These are phyloP conservation scores for Lasioglossum calceatum DNA, from an alignment of 2,888 invertebrate species.

Conservation along the genomic window DNA sequence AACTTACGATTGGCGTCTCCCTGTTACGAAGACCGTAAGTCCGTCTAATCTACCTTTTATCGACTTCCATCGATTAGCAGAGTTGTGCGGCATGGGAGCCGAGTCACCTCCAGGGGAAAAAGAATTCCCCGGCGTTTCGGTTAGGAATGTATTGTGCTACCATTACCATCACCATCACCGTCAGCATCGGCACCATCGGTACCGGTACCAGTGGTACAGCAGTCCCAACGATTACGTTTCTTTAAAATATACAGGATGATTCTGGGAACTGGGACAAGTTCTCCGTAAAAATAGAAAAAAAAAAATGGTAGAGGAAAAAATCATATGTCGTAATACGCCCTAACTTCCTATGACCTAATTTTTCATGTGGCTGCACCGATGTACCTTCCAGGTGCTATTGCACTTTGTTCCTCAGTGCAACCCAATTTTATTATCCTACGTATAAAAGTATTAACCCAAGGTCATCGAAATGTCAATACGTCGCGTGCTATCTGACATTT, in stretches of 20 bases:
- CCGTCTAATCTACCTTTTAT: conserved; percentile 77
- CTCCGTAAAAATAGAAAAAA: too few species aligned
- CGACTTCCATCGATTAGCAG: conserved; percentile 71
- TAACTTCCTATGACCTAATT: too few species aligned
- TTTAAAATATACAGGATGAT: background rate
- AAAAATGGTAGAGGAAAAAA: too few species aligned
- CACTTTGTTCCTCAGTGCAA: too few species aligned
- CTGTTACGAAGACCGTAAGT: conserved; percentile 63
- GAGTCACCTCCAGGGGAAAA: conserved; percentile 21
- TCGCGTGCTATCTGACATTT: too few species aligned
- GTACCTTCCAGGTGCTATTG: too few species aligned
- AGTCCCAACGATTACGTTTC: background rate
- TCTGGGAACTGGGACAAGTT: too few species aligned
- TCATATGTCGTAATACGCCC: too few species aligned
- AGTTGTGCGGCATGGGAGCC: conserved; percentile 12
- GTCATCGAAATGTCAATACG: too few species aligned
- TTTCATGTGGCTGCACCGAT: too few species aligned
- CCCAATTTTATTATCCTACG: too few species aligned
- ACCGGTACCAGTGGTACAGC: background rate
- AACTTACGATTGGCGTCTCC: conserved; percentile 53
- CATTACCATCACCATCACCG: background rate
- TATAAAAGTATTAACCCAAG: too few species aligned
- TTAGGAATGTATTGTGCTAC: background rate
- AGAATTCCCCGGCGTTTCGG: conserved; percentile 15
- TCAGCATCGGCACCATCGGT: background rate